Evolutionary conservation across 2,797 vertebrate species (phyloP), one percentile per base, ranked within the genome.

Genomic region (Adrianichthys oophorus): DNA sequence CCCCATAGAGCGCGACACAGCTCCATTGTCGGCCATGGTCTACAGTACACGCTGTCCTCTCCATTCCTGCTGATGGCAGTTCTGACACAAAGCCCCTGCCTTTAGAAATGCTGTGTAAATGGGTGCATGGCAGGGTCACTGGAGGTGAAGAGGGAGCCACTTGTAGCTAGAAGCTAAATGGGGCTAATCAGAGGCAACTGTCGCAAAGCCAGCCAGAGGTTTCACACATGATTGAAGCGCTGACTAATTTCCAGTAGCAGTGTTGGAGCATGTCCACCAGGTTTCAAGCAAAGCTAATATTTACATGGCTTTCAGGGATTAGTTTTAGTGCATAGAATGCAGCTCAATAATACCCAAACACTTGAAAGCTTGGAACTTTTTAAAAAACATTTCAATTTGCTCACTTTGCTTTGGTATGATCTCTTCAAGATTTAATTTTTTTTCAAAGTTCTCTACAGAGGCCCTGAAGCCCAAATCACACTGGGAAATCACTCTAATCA

Each of bases 1-100:
- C 73, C 62, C 55, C 49, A 60, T 59, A 63, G 74, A 83, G 62
- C 74, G 72, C 78, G 79, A 80, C 76, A 70, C 75, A 58, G 77
- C 76, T 74, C 82, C 73, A 79, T 83, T 86, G 85, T 87, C 72
- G 59, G 48, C 15, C 59, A 56, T 41, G 5, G 60, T 67, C 72
- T 56, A 56, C 72, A 48, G 58, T 60, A 58, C 65, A 72, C 55
- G 72, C 70, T 64, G 70, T 12, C 78, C 72, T 52, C 66, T 74
- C 70, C 68, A 68, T 74, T 84, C 67, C 70, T 86, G 85, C 86
- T 87, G 89, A 87, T 87, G 74, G 73, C 72, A 84, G 76, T 76
- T 21, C 65, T 60, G 72, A 80, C 80, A 83, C 85, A 88, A 84
- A 83, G 82, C 77, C 56, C 21, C 59, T 1, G 78, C 62, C 73